Evolutionary conservation across 2,797 vertebrate species (phyloP).

Genomic region (Melanotaenia pygmaea): DNA sequence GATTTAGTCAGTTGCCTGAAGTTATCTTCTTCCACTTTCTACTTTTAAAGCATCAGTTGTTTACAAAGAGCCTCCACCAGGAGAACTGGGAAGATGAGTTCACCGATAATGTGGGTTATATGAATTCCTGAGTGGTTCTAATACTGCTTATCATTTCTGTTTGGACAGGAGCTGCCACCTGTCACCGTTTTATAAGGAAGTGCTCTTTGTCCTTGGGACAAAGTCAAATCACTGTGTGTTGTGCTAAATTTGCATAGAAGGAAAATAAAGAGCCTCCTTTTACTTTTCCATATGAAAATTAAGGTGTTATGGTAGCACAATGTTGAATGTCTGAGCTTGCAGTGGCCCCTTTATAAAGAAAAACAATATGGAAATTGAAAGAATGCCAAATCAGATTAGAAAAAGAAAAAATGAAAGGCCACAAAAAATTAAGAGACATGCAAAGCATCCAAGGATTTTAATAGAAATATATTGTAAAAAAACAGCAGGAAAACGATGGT

Average conservation of each 20-base stretch:
- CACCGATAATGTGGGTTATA: constrained; percentile 42
- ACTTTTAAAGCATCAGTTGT: constrained; percentile 6
- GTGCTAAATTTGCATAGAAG: constrained; percentile 15
- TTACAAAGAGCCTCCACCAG: neutral
- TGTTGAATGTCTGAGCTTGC: neutral
- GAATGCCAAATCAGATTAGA: neutral
- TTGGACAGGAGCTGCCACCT: constrained; percentile 28
- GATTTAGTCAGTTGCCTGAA: constrained; percentile 1
- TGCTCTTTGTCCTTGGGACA: constrained; percentile 21
- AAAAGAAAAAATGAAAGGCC: neutral
- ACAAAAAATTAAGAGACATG: neutral
- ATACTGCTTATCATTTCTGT: constrained; percentile 27
- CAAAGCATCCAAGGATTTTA: constrained; percentile 7
- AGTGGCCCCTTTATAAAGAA: neutral
- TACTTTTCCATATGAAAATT: constrained; percentile 3
- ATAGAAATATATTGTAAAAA: no score
- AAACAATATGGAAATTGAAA: neutral
- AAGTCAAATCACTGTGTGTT: constrained; percentile 35
- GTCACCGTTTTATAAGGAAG: constrained; percentile 30
- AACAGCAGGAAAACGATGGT: neutral
- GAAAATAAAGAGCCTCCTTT: constrained; percentile 12
- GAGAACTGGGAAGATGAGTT: constrained; percentile 20
- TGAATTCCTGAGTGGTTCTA: constrained; percentile 28
- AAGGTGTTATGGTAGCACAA: neutral
- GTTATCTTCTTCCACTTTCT: constrained; percentile 11